Percentiles rank a stretch among this genome's conserved stretches.
These are phyloP conservation scores for Chloebia gouldiae DNA, from an alignment of 2,113 vertebrate genomes.

Conservation along the genomic window DNA sequence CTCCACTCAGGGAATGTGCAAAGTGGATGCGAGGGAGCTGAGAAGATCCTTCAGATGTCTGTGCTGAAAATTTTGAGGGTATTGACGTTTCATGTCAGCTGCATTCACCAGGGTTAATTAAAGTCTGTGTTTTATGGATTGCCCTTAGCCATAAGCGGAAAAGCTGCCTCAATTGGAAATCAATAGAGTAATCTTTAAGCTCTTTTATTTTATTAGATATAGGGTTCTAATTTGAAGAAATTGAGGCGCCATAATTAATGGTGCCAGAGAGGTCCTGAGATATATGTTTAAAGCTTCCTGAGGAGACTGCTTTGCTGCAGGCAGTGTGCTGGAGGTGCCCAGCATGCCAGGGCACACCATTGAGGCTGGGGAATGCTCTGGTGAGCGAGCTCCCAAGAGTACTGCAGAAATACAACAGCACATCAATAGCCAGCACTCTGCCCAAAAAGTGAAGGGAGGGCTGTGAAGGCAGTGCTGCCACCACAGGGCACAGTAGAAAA, in stretches of 20 bases:
- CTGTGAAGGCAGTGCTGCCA: neutral
- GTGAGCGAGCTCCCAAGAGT: rapidly evolving
- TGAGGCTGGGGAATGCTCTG: neutral
- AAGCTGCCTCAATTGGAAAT: constrained; percentile 31
- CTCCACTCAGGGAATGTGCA: neutral
- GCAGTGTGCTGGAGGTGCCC: neutral
- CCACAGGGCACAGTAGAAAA: neutral
- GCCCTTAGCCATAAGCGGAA: neutral
- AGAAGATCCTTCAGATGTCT: neutral
- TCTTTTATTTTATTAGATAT: constrained; percentile 54
- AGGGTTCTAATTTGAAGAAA: constrained; percentile 27
- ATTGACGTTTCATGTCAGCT: neutral
- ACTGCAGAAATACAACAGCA: neutral
- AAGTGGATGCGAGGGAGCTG: neutral
- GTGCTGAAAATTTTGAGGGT: neutral
- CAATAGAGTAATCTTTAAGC: constrained; percentile 30
- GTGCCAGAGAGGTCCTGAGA: neutral
- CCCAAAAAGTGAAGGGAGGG: neutral
- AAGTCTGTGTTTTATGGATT: constrained; percentile 22
- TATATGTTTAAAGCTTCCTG: neutral
- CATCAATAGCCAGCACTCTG: neutral
- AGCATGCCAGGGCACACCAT: rapidly evolving
- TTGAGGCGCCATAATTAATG: neutral
- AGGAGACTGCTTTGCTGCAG: neutral
- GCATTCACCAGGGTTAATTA: constrained; percentile 28